Evolutionary conservation across 2,113 vertebrate species (phyloP).

Genomic region (Phyllostomus discolor): DNA sequence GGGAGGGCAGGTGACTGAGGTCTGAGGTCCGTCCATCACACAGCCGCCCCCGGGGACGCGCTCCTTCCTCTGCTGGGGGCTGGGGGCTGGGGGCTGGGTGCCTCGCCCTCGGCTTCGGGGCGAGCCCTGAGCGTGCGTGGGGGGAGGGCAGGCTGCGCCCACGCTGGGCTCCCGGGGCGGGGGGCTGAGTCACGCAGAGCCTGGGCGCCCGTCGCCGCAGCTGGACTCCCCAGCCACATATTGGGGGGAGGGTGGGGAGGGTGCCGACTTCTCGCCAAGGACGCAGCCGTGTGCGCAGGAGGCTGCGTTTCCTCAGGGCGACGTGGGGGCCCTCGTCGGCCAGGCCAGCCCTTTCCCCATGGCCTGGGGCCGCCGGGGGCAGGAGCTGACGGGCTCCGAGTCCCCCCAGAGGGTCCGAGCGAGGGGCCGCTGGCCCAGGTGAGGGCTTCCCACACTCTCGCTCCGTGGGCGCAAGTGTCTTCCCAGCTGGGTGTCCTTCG

Average conservation of each 20-base stretch:
- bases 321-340: conserved; percentile 38
- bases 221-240: neutral
- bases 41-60: conserved; percentile 57
- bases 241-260: neutral
- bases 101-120: conserved; percentile 48
- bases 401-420: conserved; percentile 7
- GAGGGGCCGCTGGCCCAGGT: neutral
- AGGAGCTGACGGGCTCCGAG: neutral
- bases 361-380: neutral
- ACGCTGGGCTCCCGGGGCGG: conserved; percentile 4
- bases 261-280: neutral
- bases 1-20: conserved; percentile 49
- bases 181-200: conserved; percentile 56
- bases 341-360: conserved; percentile 1
- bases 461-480: neutral
- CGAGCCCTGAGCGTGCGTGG: conserved; percentile 60
- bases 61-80: conserved; percentile 58
- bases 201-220: neutral
- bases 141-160: conserved; percentile 60
- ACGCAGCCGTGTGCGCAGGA: neutral
- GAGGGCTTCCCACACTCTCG: neutral
- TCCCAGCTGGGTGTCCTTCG: neutral
- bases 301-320: neutral
- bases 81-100: conserved; percentile 12
- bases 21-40: conserved; percentile 50